Evolutionary conservation across 2,113 vertebrate species (phyloP).

Genomic region (Phrynosoma blainvillii): DNA sequence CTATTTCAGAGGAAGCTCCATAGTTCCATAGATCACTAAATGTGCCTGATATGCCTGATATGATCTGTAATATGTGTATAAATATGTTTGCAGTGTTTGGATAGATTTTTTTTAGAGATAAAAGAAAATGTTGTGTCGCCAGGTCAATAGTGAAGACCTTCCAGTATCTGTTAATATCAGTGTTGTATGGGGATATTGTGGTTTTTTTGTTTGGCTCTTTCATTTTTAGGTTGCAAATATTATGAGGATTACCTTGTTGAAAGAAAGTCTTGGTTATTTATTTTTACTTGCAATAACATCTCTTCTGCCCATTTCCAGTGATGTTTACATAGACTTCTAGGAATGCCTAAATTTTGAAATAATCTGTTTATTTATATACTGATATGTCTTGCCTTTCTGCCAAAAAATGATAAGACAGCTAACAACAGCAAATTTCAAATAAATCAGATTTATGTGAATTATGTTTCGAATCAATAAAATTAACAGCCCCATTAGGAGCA

Average conservation of each 20-base stretch:
- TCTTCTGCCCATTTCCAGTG: no score
- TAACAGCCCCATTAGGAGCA: no score
- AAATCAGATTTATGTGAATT: no score
- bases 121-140: not conserved
- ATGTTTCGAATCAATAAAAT: no score
- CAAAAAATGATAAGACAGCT: no score
- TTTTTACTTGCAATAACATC: not conserved
- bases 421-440: no score
- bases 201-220: no score
- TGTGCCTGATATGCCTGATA: not conserved
- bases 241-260: not conserved
- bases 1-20: not conserved
- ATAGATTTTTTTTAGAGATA: not conserved
- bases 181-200: no score
- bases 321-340: not conserved
- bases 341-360: not conserved
- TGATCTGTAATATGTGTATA: not conserved
- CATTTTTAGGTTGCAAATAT: no score
- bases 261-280: not conserved
- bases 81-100: not conserved
- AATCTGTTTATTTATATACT: not conserved
- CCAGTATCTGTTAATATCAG: not conserved
- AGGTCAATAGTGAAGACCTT: not conserved
- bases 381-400: no score
- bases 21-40: not conserved